These are phyloP conservation scores for Craseonycteris thonglongyai DNA, from an alignment of 2,113 vertebrate species.

Conservation along the genomic window DNA sequence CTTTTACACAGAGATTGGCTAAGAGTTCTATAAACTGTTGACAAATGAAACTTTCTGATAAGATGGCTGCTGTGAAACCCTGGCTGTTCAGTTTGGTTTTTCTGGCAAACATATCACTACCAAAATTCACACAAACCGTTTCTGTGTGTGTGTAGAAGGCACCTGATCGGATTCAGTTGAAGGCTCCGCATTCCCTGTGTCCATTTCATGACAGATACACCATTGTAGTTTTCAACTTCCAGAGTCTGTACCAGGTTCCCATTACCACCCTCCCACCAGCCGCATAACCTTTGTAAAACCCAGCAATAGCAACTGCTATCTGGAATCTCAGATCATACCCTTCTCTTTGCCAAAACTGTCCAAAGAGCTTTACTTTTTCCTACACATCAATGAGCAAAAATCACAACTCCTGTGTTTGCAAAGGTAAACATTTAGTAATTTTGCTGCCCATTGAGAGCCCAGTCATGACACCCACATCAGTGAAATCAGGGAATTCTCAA, in stretches of 20 bases:
- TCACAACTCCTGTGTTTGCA: background rate
- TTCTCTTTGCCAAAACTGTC: background rate
- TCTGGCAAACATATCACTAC: background rate
- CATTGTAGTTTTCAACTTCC: background rate
- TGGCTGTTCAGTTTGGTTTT: background rate
- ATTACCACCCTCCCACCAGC: background rate
- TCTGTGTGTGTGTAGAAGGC: background rate
- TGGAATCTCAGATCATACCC: background rate
- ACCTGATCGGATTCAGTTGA: accelerated
- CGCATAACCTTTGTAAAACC: background rate
- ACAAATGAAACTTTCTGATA: background rate
- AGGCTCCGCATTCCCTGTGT: background rate
- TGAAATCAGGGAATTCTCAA: background rate
- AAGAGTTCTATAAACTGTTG: background rate
- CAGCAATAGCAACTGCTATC: background rate
- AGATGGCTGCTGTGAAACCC: background rate
- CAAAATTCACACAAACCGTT: background rate
- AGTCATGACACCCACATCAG: accelerated
- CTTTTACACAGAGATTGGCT: background rate
- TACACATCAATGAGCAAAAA: background rate
- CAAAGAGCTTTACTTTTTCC: background rate
- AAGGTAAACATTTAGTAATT: background rate
- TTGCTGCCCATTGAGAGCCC: background rate
- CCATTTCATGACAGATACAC: background rate
- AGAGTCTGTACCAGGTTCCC: background rate